A percentile compares a stretch with the other conserved stretches of the same genome.
Conservation (phyloP, 2,888 invertebrate genomes). For the Sarcophaga rosellei region DNA sequence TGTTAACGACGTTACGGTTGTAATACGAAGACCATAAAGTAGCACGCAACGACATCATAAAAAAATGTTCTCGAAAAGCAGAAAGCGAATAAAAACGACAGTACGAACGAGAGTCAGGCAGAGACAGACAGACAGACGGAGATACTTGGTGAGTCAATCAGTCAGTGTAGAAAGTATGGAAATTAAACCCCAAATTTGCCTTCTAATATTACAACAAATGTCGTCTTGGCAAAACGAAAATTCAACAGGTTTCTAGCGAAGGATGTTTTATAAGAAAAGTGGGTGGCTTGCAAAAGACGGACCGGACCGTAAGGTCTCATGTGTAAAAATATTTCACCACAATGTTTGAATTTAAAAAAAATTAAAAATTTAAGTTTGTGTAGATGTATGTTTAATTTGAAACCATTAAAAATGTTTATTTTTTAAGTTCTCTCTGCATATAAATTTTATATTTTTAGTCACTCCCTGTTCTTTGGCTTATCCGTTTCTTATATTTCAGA, state of each 20-base stretch:
- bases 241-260: background rate
- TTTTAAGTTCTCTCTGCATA: too few species aligned
- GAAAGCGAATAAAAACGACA: background rate
- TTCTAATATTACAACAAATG: background rate
- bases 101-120: background rate
- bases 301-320: background rate
- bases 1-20: background rate
- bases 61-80: background rate
- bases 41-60: background rate
- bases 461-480: background rate
- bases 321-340: background rate
- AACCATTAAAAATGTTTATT: too few species aligned
- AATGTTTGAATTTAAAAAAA: too few species aligned
- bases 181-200: background rate
- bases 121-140: too few species aligned
- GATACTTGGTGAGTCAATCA: too few species aligned
- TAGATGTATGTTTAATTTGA: too few species aligned
- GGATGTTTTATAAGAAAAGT: background rate
- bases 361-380: too few species aligned
- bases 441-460: too few species aligned
- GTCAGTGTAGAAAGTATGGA: background rate
- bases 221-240: background rate
- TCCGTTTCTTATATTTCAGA: background rate
- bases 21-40: background rate
- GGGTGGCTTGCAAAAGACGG: background rate